Evolutionary conservation across 2,113 vertebrate genomes (phyloP), one percentile per base, ranked within the genome.

Genomic region (Solenodon paradoxus): DNA sequence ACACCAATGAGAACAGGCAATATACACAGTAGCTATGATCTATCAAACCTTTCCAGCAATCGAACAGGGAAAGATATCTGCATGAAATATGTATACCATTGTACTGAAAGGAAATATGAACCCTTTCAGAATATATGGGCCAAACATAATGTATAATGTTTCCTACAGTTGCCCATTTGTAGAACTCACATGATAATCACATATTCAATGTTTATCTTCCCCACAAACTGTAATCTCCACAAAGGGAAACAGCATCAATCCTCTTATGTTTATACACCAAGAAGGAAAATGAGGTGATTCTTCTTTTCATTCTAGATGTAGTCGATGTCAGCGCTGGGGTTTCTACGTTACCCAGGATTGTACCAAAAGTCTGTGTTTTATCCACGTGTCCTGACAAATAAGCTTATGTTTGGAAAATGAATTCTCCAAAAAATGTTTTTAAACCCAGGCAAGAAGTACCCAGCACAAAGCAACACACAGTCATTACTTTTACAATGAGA

Each of bases 1-100:
- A 16, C 38, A 93, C 85, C 40, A 20, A 1, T 75, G 35, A 89
- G 57, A 80, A n/a, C 0, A 88, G 35, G 51, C 5, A 57, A 26
- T 63, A 24, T 45, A 20, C 1, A 9, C 9, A 53, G 28, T 11
- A 53, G 40, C n/a, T 88, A 51, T 79, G 61, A 82, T 92, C 63
- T 66, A 35, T 42, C 7, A 13, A 35, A 45, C 11, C 40, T 64
- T 79, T 64, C 68, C 15, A 45, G 59, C 57, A 77, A 12, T 17
- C 79, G 53, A 88, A 57, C 61, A 68, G 59, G n/a, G 19, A 45
- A 38, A 45, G 32, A n/a, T 35, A 77, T 59, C 57, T 95, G 30
- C 64, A 95, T 87, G 87, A 95, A 92, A 94, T 87, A 95, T 90
- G 64, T 19, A 63, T 92, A 84, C 49, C 1, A 3, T 7, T 66